Percentiles rank a stretch among this genome's conserved stretches.
Conservation (phyloP, 2,797 vertebrate genomes). For the Spea hammondii region DNA sequence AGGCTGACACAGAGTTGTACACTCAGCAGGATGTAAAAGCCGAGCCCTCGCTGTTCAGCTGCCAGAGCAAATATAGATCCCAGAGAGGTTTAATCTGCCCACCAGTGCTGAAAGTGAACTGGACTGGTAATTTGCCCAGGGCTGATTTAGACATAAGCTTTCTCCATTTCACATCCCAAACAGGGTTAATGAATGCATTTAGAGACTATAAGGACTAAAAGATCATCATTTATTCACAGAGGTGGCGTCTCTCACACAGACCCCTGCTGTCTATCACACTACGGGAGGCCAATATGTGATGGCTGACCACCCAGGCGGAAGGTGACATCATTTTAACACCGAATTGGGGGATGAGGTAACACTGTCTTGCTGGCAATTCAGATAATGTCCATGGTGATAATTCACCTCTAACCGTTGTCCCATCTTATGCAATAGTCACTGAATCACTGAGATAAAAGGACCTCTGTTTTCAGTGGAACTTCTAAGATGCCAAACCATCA, state of each 20-base stretch:
- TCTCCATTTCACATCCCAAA: slow-evolving; percentile 38
- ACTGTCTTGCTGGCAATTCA: background rate
- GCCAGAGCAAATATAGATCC: slow-evolving; percentile 24
- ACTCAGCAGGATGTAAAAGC: slow-evolving; percentile 2
- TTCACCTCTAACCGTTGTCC: background rate
- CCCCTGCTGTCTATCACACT: slow-evolving; percentile 59
- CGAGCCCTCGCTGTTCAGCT: slow-evolving; percentile 4
- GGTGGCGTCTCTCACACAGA: slow-evolving; percentile 58
- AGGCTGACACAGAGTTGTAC: background rate
- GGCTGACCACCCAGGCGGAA: slow-evolving; percentile 61
- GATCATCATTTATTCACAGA: slow-evolving; percentile 66
- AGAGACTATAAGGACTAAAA: slow-evolving; percentile 22
- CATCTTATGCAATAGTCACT: background rate
- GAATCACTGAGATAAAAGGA: background rate
- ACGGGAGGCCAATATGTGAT: slow-evolving; percentile 60
- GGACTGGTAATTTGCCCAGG: slow-evolving; percentile 30
- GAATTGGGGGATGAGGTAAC: slow-evolving; percentile 15
- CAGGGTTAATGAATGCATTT: slow-evolving; percentile 45
- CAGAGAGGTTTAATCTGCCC: slow-evolving; percentile 9
- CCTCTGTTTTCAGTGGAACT: no score
- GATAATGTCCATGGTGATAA: background rate
- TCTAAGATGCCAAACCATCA: no score
- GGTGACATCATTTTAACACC: slow-evolving; percentile 65
- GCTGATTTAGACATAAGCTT: slow-evolving; percentile 14
- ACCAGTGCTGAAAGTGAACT: slow-evolving; percentile 25